phyloP scores from a whole-genome alignment of 2,888 invertebrate species.

The Axea sp. region DNA sequence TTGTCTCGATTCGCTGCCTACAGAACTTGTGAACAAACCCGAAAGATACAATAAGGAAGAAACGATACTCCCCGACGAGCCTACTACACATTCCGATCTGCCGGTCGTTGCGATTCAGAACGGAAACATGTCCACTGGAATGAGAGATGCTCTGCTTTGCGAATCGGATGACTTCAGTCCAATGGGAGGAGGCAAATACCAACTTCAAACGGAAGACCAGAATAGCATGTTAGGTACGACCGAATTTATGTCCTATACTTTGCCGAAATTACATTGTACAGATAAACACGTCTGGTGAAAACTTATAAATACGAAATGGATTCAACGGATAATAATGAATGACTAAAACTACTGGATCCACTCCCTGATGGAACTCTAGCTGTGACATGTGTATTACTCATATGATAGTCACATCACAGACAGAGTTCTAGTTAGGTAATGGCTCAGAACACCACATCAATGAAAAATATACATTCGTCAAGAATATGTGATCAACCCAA shows the following conservation, averaged over 20 bases:
- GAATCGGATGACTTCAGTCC: constrained; percentile 89
- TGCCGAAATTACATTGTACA: constrained; percentile 26
- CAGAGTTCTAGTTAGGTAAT: constrained; percentile 93
- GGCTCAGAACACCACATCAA: constrained; percentile 69
- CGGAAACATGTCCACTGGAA: constrained; percentile 73
- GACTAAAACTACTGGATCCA: constrained; percentile 63
- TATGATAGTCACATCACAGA: constrained; percentile 90
- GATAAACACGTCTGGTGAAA: constrained; percentile 21
- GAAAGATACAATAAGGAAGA: constrained; percentile 67
- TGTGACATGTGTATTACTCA: constrained; percentile 88
- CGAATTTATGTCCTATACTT: constrained; percentile 50
- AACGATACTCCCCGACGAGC: constrained; percentile 59
- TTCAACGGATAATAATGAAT: constrained; percentile 7
- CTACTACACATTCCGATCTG: constrained; percentile 60
- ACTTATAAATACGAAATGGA: constrained; percentile 13
- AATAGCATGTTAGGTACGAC: constrained; percentile 76
- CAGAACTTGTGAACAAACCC: constrained; percentile 72
- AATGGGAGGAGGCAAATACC: constrained; percentile 85
- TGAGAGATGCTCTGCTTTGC: constrained; percentile 86
- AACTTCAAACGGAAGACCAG: constrained; percentile 88
- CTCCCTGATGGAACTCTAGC: constrained; percentile 86
- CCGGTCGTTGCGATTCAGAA: constrained; percentile 42
- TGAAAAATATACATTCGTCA: constrained; percentile 6
- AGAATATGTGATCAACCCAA: constrained; percentile 18
- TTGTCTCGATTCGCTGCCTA: constrained; percentile 63